Percentiles rank a stretch among this genome's conserved stretches.
Conservation (phyloP, 2,113 vertebrate genomes). For the Danio rerio region GRCz12tu NC_133181.1:41958001-41958500, state of each 20-base stretch:
- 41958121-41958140: no score
- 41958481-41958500: slow-evolving; percentile 31
- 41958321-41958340: slow-evolving; percentile 39
- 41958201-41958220: not conserved
- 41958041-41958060: no score
- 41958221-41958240: not conserved
- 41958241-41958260: slow-evolving; percentile 34
- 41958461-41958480: slow-evolving; percentile 68
- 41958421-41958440: slow-evolving; percentile 67
- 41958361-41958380: slow-evolving; percentile 62
- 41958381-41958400: slow-evolving; percentile 59
- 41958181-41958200: not conserved
- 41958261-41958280: slow-evolving; percentile 44
- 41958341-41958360: slow-evolving; percentile 42
- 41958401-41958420: slow-evolving; percentile 58
- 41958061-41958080: no score
- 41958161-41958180: not conserved
- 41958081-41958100: no score
- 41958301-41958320: slow-evolving; percentile 16
- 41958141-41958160: no score
- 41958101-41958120: no score
- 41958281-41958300: slow-evolving; percentile 1
- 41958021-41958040: not conserved
- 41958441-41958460: slow-evolving; percentile 64
- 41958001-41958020: slow-evolving; percentile 1